Evolutionary conservation across 2,888 invertebrate genomes (phyloP).

Genomic region (Odontocolon sp.): DNA sequence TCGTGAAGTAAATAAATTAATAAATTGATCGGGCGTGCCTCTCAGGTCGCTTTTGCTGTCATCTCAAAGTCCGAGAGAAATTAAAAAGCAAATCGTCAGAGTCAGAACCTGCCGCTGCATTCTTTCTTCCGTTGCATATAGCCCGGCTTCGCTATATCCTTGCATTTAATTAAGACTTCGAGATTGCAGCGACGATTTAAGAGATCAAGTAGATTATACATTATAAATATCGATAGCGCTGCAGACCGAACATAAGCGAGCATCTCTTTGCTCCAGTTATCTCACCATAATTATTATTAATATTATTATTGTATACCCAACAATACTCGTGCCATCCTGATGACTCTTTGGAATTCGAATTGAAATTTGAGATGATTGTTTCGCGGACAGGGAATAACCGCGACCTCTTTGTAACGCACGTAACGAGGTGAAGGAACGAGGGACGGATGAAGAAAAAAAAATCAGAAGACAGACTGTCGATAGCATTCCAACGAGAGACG

Average conservation of each 20-base stretch:
- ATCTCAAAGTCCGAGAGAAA: constrained; percentile 34
- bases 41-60: constrained; percentile 50
- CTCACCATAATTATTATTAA: not conserved
- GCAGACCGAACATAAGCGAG: constrained; percentile 12
- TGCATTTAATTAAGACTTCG: constrained; percentile 25
- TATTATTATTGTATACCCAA: not conserved
- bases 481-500: constrained; percentile 30
- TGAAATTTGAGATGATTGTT: constrained; percentile 20
- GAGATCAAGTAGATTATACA: constrained; percentile 15
- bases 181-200: constrained; percentile 17
- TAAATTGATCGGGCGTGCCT: constrained; percentile 64
- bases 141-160: not conserved
- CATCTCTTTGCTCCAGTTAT: not conserved
- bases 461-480: constrained; percentile 12
- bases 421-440: constrained; percentile 12
- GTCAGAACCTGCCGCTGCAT: constrained; percentile 14
- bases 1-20: constrained; percentile 68
- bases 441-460: constrained; percentile 9
- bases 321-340: constrained; percentile 6
- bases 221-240: not conserved
- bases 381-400: not conserved
- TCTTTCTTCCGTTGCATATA: constrained; percentile 25
- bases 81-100: constrained; percentile 37
- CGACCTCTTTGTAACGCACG: constrained; percentile 7
- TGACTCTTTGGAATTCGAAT: constrained; percentile 6